Percentiles rank a stretch among this genome's conserved stretches.
These are phyloP conservation scores for Archilochus colubris DNA, from an alignment of 2,113 vertebrate species.

Conservation along the genomic window DNA sequence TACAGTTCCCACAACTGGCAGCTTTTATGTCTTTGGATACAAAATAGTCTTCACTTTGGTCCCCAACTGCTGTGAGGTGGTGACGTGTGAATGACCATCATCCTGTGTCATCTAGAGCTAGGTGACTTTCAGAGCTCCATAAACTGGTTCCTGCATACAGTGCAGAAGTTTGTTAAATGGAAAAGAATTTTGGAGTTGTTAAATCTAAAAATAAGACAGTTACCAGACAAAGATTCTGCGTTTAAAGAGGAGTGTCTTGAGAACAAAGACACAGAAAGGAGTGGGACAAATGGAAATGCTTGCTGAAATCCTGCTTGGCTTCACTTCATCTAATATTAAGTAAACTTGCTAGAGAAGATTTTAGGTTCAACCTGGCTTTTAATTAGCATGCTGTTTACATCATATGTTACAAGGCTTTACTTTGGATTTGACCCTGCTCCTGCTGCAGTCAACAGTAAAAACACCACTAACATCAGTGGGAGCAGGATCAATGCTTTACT, in stretches of 20 bases:
- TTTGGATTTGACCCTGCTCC: slow-evolving; percentile 7
- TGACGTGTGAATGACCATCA: background rate
- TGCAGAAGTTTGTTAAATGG: background rate
- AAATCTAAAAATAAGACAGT: background rate
- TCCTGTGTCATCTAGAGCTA: background rate
- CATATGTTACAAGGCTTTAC: slow-evolving; percentile 35
- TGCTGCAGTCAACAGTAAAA: slow-evolving; percentile 54
- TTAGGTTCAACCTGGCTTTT: slow-evolving; percentile 69
- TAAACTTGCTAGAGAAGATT: slow-evolving; percentile 67
- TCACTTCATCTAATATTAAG: slow-evolving; percentile 46
- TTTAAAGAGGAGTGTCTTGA: background rate
- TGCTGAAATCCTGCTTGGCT: slow-evolving; percentile 53
- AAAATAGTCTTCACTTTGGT: background rate
- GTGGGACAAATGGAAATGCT: slow-evolving; percentile 37
- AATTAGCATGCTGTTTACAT: slow-evolving; percentile 78
- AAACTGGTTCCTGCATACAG: background rate
- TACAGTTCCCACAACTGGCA: background rate
- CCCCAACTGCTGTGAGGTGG: background rate
- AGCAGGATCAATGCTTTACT: slow-evolving; percentile 63
- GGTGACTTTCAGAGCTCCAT: background rate
- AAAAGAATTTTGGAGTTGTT: background rate
- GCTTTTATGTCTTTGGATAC: background rate
- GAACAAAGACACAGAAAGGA: slow-evolving; percentile 3
- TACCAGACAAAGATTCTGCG: background rate
- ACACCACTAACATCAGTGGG: slow-evolving; percentile 43